These are phyloP conservation scores for Limnodromus scolopaceus DNA, from an alignment of 2,797 vertebrate species.

Conservation along the genomic window DNA sequence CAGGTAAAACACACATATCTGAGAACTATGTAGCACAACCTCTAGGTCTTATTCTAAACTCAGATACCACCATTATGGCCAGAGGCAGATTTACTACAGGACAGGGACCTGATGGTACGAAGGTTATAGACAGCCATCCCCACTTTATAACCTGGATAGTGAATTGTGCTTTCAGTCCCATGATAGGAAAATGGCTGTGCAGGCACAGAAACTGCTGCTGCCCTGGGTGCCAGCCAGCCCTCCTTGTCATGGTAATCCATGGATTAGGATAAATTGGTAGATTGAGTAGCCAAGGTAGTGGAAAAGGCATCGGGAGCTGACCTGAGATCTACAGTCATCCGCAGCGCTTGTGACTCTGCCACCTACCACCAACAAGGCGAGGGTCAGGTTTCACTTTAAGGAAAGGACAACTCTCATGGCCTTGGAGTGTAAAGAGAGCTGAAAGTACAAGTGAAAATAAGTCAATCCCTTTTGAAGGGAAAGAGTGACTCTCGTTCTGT, in stretches of 20 bases:
- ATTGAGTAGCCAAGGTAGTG: background rate
- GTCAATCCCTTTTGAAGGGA: background rate
- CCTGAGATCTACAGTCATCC: background rate
- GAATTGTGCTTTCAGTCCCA: background rate
- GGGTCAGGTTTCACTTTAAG: background rate
- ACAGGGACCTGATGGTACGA: background rate
- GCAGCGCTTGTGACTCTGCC: accelerated
- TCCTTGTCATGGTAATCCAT: background rate
- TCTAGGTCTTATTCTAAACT: background rate
- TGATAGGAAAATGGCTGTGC: background rate
- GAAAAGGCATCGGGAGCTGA: background rate
- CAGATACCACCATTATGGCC: accelerated
- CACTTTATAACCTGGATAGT: background rate
- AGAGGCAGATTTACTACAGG: background rate
- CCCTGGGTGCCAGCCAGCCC: background rate
- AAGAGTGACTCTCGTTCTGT: background rate
- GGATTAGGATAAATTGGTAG: background rate
- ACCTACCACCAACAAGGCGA: background rate
- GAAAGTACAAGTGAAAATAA: background rate
- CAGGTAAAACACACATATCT: background rate
- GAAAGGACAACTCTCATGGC: background rate
- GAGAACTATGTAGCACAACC: background rate
- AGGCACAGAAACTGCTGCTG: background rate
- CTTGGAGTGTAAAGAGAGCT: accelerated
- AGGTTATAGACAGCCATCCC: background rate